Conservation (phyloP, 1,140 invertebrate species). For the Drosophila nigrodunni region DNA sequence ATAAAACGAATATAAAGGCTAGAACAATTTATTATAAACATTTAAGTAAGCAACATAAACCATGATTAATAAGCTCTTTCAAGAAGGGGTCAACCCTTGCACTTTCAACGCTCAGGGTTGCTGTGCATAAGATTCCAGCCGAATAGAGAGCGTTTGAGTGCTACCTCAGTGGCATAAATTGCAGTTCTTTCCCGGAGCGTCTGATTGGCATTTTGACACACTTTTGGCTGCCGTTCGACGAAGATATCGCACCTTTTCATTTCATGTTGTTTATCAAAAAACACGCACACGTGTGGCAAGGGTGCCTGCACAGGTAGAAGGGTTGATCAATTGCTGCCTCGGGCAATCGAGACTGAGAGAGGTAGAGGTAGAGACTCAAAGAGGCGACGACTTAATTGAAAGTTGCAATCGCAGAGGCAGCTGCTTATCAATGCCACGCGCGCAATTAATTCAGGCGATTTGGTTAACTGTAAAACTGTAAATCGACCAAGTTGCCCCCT, state of each 20-base stretch:
- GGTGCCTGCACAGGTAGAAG: slow-evolving; percentile 1
- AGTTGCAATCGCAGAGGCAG: slow-evolving; percentile 44
- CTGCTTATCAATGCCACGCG: slow-evolving; percentile 56
- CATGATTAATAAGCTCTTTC: too few relatives aligned
- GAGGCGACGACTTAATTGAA: slow-evolving; percentile 45
- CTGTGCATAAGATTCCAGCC: background rate
- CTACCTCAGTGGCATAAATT: slow-evolving; percentile 5
- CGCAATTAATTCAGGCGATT: slow-evolving; percentile 69
- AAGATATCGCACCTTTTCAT: slow-evolving; percentile 58
- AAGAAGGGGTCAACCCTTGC: too few relatives aligned
- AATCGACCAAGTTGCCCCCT: slow-evolving; percentile 28
- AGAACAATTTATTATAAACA: too few relatives aligned
- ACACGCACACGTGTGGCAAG: slow-evolving; percentile 35
- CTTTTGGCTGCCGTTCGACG: slow-evolving; percentile 62
- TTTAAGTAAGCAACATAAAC: too few relatives aligned
- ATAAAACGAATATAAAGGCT: too few relatives aligned
- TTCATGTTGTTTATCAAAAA: background rate
- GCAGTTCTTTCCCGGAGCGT: background rate
- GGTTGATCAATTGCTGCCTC: slow-evolving; percentile 14
- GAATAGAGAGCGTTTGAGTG: background rate
- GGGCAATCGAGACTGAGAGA: background rate
- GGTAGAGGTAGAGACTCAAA: background rate
- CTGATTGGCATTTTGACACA: slow-evolving; percentile 55
- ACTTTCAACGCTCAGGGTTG: too few relatives aligned
- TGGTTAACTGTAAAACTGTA: slow-evolving; percentile 71